Evolutionary conservation across 1,140 invertebrate species (phyloP).

Genomic region (Lordiphosa stackelbergi): DNA sequence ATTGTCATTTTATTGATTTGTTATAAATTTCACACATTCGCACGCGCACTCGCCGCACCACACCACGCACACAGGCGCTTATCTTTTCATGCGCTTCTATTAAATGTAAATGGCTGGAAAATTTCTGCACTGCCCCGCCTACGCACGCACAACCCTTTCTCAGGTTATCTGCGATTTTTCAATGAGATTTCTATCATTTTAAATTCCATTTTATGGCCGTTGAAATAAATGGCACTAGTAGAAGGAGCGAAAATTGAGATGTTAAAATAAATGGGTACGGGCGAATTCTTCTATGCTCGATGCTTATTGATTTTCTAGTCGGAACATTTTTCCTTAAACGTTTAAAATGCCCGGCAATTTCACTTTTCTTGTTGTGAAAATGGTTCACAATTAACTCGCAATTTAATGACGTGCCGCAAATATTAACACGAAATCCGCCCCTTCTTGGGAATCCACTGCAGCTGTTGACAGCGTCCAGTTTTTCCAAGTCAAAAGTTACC

Average conservation of each 20-base stretch:
- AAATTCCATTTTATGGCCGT: slow-evolving; percentile 70
- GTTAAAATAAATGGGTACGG: slow-evolving; percentile 70
- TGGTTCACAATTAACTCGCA: slow-evolving; percentile 62
- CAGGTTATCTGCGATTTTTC: slow-evolving; percentile 60
- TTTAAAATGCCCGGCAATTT: slow-evolving; percentile 47
- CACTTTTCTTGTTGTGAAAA: slow-evolving; percentile 52
- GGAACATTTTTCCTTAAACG: slow-evolving; percentile 51
- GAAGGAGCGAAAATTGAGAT: slow-evolving; percentile 13
- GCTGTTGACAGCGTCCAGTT: slow-evolving; percentile 65
- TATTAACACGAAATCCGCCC: slow-evolving; percentile 50
- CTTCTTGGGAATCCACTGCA: slow-evolving; percentile 14
- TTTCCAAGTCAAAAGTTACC: slow-evolving; percentile 15
- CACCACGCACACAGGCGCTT: slow-evolving; percentile 32
- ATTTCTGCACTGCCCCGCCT: slow-evolving; percentile 47
- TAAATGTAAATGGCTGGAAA: slow-evolving; percentile 72
- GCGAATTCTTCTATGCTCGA: slow-evolving; percentile 13
- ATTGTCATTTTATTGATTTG: slow-evolving; percentile 75
- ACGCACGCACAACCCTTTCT: slow-evolving; percentile 50
- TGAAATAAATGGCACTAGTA: slow-evolving; percentile 37
- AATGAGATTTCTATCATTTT: slow-evolving; percentile 69
- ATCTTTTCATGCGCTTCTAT: slow-evolving; percentile 58
- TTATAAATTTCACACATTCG: slow-evolving; percentile 66
- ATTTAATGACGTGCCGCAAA: slow-evolving; percentile 69
- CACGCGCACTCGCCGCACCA: slow-evolving; percentile 15
- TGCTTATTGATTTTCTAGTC: slow-evolving; percentile 39